Conservation (phyloP, 1,140 invertebrate genomes). For the Ostrea denselamellosa region DNA sequence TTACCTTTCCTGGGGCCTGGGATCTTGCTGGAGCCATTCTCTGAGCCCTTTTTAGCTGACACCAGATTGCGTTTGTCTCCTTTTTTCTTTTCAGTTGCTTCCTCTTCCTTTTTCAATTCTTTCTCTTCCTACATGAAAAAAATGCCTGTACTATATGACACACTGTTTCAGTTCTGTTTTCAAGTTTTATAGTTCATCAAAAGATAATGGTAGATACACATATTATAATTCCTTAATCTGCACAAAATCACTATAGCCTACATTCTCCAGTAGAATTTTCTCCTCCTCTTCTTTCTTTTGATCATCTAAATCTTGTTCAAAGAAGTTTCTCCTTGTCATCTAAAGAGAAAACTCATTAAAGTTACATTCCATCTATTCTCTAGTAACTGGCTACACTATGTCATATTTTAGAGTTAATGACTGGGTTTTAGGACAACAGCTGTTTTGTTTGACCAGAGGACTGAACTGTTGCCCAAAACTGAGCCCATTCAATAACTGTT, state of each 20-base stretch:
- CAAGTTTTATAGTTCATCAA: neutral
- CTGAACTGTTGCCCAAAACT: too few species aligned
- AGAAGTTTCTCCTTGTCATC: constrained; percentile 62
- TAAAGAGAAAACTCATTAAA: constrained; percentile 45
- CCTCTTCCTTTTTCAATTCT: constrained; percentile 69
- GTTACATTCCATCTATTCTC: neutral
- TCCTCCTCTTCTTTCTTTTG: constrained; percentile 74
- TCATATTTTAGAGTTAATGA: too few species aligned
- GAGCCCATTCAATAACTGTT: too few species aligned
- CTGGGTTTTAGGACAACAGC: too few species aligned
- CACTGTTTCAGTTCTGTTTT: neutral
- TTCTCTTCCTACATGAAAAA: constrained; percentile 67
- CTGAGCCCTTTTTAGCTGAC: constrained; percentile 58
- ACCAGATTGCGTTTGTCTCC: constrained; percentile 62
- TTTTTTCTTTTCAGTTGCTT: constrained; percentile 60
- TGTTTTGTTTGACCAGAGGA: too few species aligned
- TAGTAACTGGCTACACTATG: neutral
- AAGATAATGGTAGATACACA: neutral
- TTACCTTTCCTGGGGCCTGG: constrained; percentile 70
- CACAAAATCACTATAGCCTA: constrained; percentile 52
- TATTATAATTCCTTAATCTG: constrained; percentile 44
- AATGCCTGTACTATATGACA: neutral
- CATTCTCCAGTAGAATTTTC: constrained; percentile 69
- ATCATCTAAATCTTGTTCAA: constrained; percentile 73
- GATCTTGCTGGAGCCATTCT: constrained; percentile 66